phyloP scores from a whole-genome alignment of 1,140 invertebrate species.

The Diorhabda carinulata region DNA sequence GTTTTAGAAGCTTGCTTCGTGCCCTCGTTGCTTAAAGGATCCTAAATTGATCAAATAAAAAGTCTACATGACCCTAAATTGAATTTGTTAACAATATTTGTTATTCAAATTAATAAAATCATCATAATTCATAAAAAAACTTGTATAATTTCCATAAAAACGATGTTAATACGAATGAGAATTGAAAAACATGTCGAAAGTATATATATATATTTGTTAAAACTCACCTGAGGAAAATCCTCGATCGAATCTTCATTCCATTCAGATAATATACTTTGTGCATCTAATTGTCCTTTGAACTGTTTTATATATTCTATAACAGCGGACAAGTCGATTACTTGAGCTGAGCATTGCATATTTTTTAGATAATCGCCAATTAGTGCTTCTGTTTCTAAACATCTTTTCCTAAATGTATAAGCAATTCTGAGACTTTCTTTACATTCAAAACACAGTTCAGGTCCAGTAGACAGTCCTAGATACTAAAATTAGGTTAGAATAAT shows the following conservation, averaged over 20 bases:
- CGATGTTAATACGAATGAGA: too few species aligned
- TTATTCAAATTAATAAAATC: too few species aligned
- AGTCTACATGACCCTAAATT: too few species aligned
- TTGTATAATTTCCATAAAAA: too few species aligned
- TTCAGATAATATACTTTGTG: conserved; percentile 6
- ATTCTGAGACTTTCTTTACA: conserved; percentile 12
- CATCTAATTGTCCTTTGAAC: not conserved
- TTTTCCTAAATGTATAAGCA: conserved; percentile 15
- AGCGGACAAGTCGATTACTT: conserved; percentile 4
- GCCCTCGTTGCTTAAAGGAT: too few species aligned
- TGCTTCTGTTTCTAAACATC: conserved; percentile 18
- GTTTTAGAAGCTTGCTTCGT: too few species aligned
- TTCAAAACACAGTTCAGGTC: conserved; percentile 17
- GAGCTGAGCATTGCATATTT: not conserved
- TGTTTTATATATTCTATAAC: conserved; percentile 11
- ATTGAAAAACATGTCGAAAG: too few species aligned
- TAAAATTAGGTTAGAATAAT: conserved; percentile 5
- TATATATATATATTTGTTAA: too few species aligned
- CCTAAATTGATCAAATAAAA: too few species aligned
- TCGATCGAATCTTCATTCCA: conserved; percentile 14
- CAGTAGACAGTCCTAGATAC: conserved; percentile 18
- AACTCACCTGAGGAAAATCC: too few species aligned
- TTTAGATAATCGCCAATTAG: conserved; percentile 16
- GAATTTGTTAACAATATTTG: too few species aligned
- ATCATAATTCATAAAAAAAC: too few species aligned